Conservation (phyloP, 2,888 invertebrate genomes). For the Acrobasis consociella region DNA sequence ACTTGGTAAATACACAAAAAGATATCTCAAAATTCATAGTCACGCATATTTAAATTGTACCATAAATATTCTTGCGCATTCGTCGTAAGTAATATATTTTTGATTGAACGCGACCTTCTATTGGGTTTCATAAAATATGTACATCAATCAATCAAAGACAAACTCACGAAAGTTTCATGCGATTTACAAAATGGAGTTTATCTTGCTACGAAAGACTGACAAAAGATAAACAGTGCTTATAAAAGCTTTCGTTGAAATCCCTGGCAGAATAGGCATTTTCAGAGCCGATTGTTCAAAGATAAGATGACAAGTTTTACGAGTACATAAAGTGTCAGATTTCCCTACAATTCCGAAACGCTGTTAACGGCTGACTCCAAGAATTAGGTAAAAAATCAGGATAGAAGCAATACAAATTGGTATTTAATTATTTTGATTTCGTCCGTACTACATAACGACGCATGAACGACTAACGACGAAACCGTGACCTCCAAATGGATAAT, state of each 20-base stretch:
- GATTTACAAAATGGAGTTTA: constrained; percentile 55
- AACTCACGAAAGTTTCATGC: constrained; percentile 49
- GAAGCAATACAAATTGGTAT: too few relatives aligned
- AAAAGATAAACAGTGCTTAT: constrained; percentile 56
- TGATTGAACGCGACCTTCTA: not conserved
- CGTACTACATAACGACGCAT: too few relatives aligned
- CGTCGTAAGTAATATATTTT: constrained; percentile 10
- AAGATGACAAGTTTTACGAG: constrained; percentile 8
- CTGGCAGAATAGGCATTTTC: constrained; percentile 16
- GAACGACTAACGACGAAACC: too few relatives aligned
- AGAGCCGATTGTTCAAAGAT: constrained; percentile 12
- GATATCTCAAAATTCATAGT: not conserved
- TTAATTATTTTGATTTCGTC: too few relatives aligned
- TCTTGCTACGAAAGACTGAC: constrained; percentile 49
- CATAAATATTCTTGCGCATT: constrained; percentile 1
- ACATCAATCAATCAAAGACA: constrained; percentile 49
- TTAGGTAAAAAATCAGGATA: too few relatives aligned
- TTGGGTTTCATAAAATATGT: constrained; percentile 21
- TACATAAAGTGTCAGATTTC: constrained; percentile 9
- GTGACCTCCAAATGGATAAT: too few relatives aligned
- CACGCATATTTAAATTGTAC: not conserved
- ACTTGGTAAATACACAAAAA: too few relatives aligned
- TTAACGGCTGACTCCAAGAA: not conserved
- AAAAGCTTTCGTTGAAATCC: constrained; percentile 47
- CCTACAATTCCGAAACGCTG: not conserved